These are phyloP conservation scores for Porites rus DNA, from an alignment of 92 coral and sea anemone genomes.

Conservation along the genomic window DNA sequence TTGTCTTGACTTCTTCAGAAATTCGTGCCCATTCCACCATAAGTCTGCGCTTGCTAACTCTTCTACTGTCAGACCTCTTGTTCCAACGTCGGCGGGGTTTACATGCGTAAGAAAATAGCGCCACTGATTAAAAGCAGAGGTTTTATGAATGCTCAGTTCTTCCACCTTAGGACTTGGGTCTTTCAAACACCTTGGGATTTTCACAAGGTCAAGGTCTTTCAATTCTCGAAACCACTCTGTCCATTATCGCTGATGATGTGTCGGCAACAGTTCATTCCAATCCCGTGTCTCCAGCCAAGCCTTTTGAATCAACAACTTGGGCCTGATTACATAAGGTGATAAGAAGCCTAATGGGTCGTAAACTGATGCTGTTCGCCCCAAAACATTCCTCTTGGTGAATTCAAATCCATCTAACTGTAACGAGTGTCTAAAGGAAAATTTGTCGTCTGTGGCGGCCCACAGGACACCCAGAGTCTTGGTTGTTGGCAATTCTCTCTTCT, in stretches of 20 bases:
- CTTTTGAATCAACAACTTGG: too few species aligned
- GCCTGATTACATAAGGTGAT: too few species aligned
- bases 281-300: too few species aligned
- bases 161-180: background rate
- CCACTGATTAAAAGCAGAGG: constrained; percentile 73
- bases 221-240: too few species aligned
- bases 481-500: constrained; percentile 30
- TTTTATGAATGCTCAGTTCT: constrained; percentile 41
- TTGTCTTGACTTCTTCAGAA: constrained; percentile 39
- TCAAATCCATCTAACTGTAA: background rate
- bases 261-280: too few species aligned
- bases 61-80: constrained; percentile 48
- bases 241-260: too few species aligned
- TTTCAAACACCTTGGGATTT: constrained; percentile 37
- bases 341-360: too few species aligned
- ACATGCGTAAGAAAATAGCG: constrained; percentile 61
- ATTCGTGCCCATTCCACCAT: constrained; percentile 75
- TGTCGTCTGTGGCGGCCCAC: constrained; percentile 46
- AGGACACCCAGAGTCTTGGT: constrained; percentile 52
- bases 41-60: constrained; percentile 41
- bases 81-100: constrained; percentile 72
- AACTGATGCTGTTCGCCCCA: too few species aligned
- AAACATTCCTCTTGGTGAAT: too few species aligned
- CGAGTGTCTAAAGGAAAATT: constrained; percentile 37
- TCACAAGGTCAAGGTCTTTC: too few species aligned